phyloP scores from a whole-genome alignment of 2,888 invertebrate species.

The Hydropsyche betteni region DNA sequence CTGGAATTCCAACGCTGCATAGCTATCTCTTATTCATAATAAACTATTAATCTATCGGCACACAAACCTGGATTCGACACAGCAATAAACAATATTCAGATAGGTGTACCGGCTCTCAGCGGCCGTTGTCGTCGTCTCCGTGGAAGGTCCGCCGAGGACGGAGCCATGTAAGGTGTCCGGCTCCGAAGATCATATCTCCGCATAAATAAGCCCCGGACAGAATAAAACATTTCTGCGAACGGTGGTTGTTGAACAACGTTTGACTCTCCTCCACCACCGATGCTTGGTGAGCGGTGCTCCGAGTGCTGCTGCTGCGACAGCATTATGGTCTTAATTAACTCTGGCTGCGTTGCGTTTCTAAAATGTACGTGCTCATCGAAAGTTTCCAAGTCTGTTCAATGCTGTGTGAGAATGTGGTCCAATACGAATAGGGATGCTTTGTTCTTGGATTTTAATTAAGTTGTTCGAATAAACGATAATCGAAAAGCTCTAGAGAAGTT shows the following conservation, averaged over 20 bases:
- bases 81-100: slow-evolving; percentile 31
- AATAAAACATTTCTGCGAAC: slow-evolving; percentile 41
- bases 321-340: slow-evolving; percentile 44
- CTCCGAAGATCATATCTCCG: slow-evolving; percentile 37
- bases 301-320: slow-evolving; percentile 28
- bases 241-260: slow-evolving; percentile 22
- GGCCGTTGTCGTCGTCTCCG: slow-evolving; percentile 11
- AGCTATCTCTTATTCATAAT: not conserved
- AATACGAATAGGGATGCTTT: no score
- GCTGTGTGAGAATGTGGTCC: no score
- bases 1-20: no score
- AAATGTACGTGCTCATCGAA: no score
- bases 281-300: slow-evolving; percentile 7
- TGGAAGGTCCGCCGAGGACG: slow-evolving; percentile 32
- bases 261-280: not conserved
- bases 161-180: slow-evolving; percentile 39
- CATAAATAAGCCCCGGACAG: slow-evolving; percentile 40
- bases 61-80: slow-evolving; percentile 34
- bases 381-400: no score
- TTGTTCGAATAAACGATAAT: no score
- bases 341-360: slow-evolving; percentile 7
- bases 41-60: slow-evolving; percentile 19
- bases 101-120: not conserved
- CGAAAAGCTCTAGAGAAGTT: no score
- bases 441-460: no score